Conservation (phyloP, 2,888 invertebrate genomes). For the Baccha elongata region DNA sequence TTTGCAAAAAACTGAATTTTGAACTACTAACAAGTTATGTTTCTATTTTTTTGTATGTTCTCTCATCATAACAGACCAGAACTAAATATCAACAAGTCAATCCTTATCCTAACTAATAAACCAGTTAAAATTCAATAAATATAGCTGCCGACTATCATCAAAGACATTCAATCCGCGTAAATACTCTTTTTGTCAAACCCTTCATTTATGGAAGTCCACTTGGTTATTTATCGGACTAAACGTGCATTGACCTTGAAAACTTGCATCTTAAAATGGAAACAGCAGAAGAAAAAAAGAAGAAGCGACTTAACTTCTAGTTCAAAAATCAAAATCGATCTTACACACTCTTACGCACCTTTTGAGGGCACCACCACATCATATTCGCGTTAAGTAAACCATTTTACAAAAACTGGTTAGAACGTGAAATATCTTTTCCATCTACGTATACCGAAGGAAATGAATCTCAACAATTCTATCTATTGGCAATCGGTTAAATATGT, state of each 20-base stretch:
- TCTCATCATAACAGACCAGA: too few species aligned
- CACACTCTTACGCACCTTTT: slow-evolving; percentile 44
- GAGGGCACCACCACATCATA: slow-evolving; percentile 48
- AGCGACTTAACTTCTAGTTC: slow-evolving; percentile 35
- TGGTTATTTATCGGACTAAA: slow-evolving; percentile 22
- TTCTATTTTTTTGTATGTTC: too few species aligned
- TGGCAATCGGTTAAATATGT: slow-evolving; percentile 72
- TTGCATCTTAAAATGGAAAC: slow-evolving; percentile 27
- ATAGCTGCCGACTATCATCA: neutral
- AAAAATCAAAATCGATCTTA: slow-evolving; percentile 14
- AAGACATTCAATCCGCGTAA: slow-evolving; percentile 20
- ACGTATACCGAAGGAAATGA: slow-evolving; percentile 60
- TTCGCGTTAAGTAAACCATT: slow-evolving; percentile 61
- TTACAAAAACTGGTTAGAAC: slow-evolving; percentile 51
- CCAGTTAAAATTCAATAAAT: slow-evolving; percentile 25
- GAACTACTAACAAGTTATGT: too few species aligned
- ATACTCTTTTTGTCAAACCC: slow-evolving; percentile 34
- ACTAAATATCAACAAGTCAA: slow-evolving; percentile 7
- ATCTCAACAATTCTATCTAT: slow-evolving; percentile 66
- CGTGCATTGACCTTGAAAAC: slow-evolving; percentile 72
- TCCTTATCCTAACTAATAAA: slow-evolving; percentile 5
- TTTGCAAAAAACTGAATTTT: too few species aligned
- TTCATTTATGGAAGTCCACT: slow-evolving; percentile 51
- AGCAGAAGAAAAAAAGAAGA: neutral
- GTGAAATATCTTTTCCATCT: slow-evolving; percentile 31